phyloP scores from a whole-genome alignment of 2,797 vertebrate species.

The Gouania willdenowi region DNA sequence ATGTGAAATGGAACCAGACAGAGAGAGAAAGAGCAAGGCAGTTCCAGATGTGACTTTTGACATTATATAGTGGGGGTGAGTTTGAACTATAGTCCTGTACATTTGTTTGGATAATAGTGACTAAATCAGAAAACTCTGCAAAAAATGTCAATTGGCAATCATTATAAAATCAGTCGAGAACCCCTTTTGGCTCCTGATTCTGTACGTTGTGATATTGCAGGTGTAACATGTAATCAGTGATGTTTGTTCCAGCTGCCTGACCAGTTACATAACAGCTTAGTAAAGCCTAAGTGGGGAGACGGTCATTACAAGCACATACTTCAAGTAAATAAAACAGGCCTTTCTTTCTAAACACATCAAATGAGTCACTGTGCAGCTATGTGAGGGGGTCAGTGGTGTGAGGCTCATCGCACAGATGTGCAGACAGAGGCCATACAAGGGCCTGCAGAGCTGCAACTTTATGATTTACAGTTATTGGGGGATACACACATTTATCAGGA shows the following conservation, averaged over 20 bases:
- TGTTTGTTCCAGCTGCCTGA: slow-evolving; percentile 1
- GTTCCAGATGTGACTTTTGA: no score
- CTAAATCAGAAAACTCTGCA: no score
- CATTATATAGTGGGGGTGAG: no score
- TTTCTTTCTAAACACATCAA: slow-evolving; percentile 38
- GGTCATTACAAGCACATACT: slow-evolving; percentile 39
- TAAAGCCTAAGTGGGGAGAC: slow-evolving; percentile 13
- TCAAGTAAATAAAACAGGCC: slow-evolving; percentile 35
- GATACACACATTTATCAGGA: slow-evolving; percentile 75
- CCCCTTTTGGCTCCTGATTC: no score
- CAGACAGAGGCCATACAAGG: slow-evolving; percentile 74
- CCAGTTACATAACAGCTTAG: slow-evolving; percentile 32
- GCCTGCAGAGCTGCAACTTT: slow-evolving; percentile 61
- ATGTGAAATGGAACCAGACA: no score
- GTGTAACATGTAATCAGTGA: no score
- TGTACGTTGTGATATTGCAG: no score
- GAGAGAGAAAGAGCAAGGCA: no score
- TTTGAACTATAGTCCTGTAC: no score
- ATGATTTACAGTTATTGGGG: slow-evolving; percentile 71
- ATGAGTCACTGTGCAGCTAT: slow-evolving; percentile 53
- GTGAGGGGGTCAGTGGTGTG: slow-evolving; percentile 25
- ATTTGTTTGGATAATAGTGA: no score
- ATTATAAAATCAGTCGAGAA: no score
- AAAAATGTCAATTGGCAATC: no score
- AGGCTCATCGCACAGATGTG: slow-evolving; percentile 45